Evolutionary conservation across 2,113 vertebrate species (phyloP).

Genomic region (Oostethus manadensis): DNA sequence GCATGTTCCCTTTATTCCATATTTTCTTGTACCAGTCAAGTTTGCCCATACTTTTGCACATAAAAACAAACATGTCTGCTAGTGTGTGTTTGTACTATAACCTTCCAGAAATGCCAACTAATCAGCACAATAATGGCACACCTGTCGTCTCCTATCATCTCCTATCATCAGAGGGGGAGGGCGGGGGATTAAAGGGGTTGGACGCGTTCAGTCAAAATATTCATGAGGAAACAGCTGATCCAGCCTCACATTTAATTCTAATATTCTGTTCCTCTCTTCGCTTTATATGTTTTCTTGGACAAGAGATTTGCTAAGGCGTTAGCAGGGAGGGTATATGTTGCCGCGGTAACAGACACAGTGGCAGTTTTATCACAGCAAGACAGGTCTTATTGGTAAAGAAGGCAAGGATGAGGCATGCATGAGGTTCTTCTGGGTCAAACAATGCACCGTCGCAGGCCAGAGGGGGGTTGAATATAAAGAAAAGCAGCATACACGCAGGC

Average conservation of each 20-base stretch:
- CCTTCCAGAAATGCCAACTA: constrained; percentile 56
- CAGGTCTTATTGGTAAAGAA: constrained; percentile 54
- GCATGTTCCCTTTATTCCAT: too few relatives aligned
- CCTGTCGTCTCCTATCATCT: constrained; percentile 55
- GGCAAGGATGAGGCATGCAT: constrained; percentile 15
- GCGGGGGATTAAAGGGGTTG: not conserved
- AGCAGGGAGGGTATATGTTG: constrained; percentile 37
- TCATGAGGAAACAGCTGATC: constrained; percentile 44
- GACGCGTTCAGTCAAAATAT: constrained; percentile 22
- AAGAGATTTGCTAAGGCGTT: constrained; percentile 19
- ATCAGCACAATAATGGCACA: constrained; percentile 60
- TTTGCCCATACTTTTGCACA: not conserved
- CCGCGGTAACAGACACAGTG: constrained; percentile 53
- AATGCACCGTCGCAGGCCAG: constrained; percentile 30
- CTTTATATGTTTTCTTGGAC: constrained; percentile 12
- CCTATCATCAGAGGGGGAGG: constrained; percentile 6
- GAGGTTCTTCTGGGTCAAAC: constrained; percentile 45
- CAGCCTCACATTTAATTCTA: constrained; percentile 9
- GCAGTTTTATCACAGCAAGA: constrained; percentile 60
- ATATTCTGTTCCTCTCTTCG: constrained; percentile 21
- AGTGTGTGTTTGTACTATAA: constrained; percentile 24
- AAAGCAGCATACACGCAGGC: constrained; percentile 43
- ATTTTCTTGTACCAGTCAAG: constrained; percentile 11
- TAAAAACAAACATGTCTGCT: constrained; percentile 12
- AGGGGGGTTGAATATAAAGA: constrained; percentile 54